Percentiles rank a stretch among this genome's conserved stretches.
Evolutionary conservation across 2,113 vertebrate genomes (phyloP).

Genomic region (Xiphias gladius): DNA sequence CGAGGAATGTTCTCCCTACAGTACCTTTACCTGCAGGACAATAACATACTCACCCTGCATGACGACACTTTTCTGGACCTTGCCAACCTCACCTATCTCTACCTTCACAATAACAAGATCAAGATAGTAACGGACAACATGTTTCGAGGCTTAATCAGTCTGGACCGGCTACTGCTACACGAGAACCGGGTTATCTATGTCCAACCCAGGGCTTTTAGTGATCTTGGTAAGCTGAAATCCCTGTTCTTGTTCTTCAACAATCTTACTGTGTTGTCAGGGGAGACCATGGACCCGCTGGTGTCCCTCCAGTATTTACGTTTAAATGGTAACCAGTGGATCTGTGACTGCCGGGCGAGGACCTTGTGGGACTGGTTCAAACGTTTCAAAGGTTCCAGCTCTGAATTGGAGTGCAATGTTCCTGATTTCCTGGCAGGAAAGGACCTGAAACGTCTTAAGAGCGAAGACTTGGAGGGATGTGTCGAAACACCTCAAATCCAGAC

Average conservation of each 20-base stretch:
- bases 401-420: constrained; percentile 92
- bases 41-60: constrained; percentile 90
- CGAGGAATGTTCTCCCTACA: constrained; percentile 93
- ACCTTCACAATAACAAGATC: constrained; percentile 97
- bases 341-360: constrained; percentile 94
- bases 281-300: constrained; percentile 90
- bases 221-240: constrained; percentile 94
- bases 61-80: constrained; percentile 95
- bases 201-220: constrained; percentile 90
- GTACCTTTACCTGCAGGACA: constrained; percentile 98
- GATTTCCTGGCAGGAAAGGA: constrained; percentile 88
- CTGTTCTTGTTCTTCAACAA: constrained; percentile 98
- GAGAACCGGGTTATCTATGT: constrained; percentile 92
- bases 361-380: constrained; percentile 98
- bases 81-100: constrained; percentile 96
- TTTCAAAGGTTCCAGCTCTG: constrained; percentile 96
- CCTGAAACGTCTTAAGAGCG: constrained; percentile 89
- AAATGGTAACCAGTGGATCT: constrained; percentile 98
- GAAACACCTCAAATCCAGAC: constrained; percentile 88
- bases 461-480: constrained; percentile 91
- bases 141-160: constrained; percentile 91
- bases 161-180: constrained; percentile 95
- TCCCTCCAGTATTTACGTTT: constrained; percentile 95
- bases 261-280: constrained; percentile 90
- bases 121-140: constrained; percentile 93